Base-by-base conservation (phyloP, 2,888 invertebrate species). In the Argyresthia albistria region DNA sequence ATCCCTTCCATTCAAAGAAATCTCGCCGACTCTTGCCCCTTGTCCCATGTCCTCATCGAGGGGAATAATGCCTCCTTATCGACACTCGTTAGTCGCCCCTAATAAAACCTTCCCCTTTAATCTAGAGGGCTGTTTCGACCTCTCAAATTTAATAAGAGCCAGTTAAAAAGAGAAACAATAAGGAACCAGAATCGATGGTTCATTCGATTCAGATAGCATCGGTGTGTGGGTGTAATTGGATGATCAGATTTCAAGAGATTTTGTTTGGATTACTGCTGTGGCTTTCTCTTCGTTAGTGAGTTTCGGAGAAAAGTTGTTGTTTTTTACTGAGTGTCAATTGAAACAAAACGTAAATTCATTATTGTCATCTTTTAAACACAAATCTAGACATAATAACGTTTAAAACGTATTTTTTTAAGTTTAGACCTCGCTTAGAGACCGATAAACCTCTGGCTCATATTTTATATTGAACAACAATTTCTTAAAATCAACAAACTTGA, bases 1-100 rank as follows among this genome's bases (percentile, higher is more conserved):
- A 46, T 46, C 25, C 25, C 36, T 37, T 12, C 11, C n/a, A 25
- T 47, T 35, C 35, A 4, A 47, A 7, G 10, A 47, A 10, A 10
- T 35, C 50, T 48, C 69, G 67, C 68, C 56, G 11, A 39, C 42
- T 48, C 58, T 58, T 54, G 11, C 55, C 42, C 35, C 58, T 63
- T 64, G 57, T 45, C 59, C 70, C 75, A 63, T 57, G 57, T 57
- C 50, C 56, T 55, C 54, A 59, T 65, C 59, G 70, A 79, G 76
- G 75, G 77, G 78, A 77, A 80, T 83, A 75, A 83, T 70, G 70
- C 73, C 75, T 79, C 74, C 80, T 84, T 84, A 86, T 84, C 83
- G 70, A 61, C 74, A 77, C 83, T 84, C 83, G 83, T 84, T 82
- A 80, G 77, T 76, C 79, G 73, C 77, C 83, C 83, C 83, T 80